Evolutionary conservation across 1,140 invertebrate species (phyloP), one percentile per base, ranked within the genome.

Genomic region (Ephestia elutella): DNA sequence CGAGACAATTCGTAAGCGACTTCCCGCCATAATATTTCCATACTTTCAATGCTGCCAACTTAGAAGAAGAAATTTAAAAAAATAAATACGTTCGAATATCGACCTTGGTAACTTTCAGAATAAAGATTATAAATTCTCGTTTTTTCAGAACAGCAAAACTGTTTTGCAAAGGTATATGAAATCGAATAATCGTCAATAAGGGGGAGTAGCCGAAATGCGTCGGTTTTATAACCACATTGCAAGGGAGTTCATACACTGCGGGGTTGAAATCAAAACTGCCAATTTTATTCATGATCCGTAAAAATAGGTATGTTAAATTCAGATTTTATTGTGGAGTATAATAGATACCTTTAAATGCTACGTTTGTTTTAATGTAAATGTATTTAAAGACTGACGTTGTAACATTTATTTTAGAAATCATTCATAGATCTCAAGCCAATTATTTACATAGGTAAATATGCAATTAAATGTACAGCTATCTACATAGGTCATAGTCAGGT

Each of bases 21-120:
- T 84, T 87, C 80, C 82, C 74, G 80, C 74, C 73, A 77, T 85
- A 78, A 76, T 82, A 87, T 82, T 84, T 79, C 77, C 84, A 87
- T 87, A 85, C 67, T 72, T 78, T 73, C 70, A 65, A 59, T 59
- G n/a, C 32, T 54, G 25, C 57, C 49, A 35, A 44, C 51, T 35
- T 51, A 35, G 15, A 20, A 19, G 18, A 35, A 13, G 11, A 48
- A 32, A 11, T 48, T 48, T 56, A 0, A 35, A 18, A 18, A 57
- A 32, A 18, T 25, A 4, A 53, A 5, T 13, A n/a, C 19, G 13
- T 53, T 25, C 21, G 2, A 53, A 25, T 21, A 21, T 53, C 17
- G 19, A 49, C 25, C 17, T 57, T 57, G 10, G n/a, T 21, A 20
- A 25, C 21, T 11, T 21, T 21, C 13, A 21, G 5, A 13, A 53